A percentile compares a stretch with the other conserved stretches of the same genome.
Conservation (phyloP, 2,888 invertebrate species). For the Cataglyphis cursor region DNA sequence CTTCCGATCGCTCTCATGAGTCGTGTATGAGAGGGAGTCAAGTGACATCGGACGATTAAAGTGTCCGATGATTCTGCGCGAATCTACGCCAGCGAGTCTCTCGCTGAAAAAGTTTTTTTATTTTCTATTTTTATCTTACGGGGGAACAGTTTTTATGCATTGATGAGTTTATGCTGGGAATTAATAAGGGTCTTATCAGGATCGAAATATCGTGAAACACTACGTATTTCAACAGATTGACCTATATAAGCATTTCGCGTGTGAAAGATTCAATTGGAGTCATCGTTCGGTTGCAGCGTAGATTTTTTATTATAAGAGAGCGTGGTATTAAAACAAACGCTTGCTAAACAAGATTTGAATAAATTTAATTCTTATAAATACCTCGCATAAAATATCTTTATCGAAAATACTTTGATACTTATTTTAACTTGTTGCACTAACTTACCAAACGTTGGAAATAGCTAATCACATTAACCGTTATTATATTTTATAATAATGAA, state of each 20-base stretch:
- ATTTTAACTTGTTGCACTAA: conserved; percentile 23
- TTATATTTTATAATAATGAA: conserved; percentile 25
- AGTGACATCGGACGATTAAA: conserved; percentile 69
- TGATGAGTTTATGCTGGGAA: conserved; percentile 42
- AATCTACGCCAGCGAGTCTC: not conserved
- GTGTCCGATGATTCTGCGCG: conserved; percentile 56
- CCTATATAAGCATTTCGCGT: conserved; percentile 11
- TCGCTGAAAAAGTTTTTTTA: conserved; percentile 2
- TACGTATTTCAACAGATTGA: conserved; percentile 1
- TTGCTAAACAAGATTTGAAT: not conserved
- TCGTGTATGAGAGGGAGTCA: conserved; percentile 55
- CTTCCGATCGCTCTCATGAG: conserved; percentile 68
- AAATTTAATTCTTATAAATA: not conserved
- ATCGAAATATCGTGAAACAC: not conserved
- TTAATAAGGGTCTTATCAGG: conserved; percentile 14
- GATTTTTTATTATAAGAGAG: not conserved
- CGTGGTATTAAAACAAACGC: not conserved
- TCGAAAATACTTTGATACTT: not conserved
- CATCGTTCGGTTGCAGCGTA: not conserved
- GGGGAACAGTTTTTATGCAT: conserved; percentile 53
- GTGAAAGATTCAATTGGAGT: conserved; percentile 11
- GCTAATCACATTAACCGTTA: conserved; percentile 25
- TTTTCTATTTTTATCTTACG: not conserved
- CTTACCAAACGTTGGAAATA: conserved; percentile 15
- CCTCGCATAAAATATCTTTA: not conserved